Evolutionary conservation across 1,140 invertebrate genomes (phyloP), one percentile per base, ranked within the genome.

Genomic region (Ips typographus): DNA sequence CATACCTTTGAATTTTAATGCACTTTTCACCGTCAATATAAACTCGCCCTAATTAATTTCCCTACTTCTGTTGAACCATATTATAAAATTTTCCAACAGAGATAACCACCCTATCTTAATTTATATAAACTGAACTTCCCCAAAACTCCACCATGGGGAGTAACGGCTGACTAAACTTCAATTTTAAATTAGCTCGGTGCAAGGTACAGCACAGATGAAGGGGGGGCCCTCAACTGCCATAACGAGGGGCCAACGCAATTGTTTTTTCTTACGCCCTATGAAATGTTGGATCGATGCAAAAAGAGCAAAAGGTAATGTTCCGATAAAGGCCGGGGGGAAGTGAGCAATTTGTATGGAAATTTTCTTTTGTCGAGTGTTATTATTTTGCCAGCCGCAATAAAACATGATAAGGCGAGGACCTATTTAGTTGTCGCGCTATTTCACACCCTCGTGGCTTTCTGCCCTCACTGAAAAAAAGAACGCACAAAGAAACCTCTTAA

Each of bases 311-410:
- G 60, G 60, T 62, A 62, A 62, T 62, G 60, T 62, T n/a, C 62
- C 40, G 47, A 53, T 53, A 53, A 64, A 64, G 49, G 6, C 47
- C 36, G 39, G 47, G 62, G 47, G 62, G 62, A 64, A 64, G 62
- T 64, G 62, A 53, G 44, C 62, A 64, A 64, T 64, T 64, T 64
- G 62, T 53, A 64, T 64, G 62, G 62, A 64, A 64, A 64, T 64
- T 64, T 64, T 64, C 62, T 64, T 64, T 64, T 64, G 62, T 64
- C 7, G 40, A 41, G 47, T 64, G 39, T 64, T 64, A 64, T 64
- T 64, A 64, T 64, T 64, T 64, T 64, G 42, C 40, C 62, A 7
- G 49, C 47, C 4, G 53, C 62, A 64, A 64, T 64, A 64, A 64
- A 64, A 64, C 47, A 53, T 53, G 62, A 64, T 64, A 64, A 64